phyloP scores from a whole-genome alignment of 2,888 invertebrate genomes.

The Plebejus argus region DNA sequence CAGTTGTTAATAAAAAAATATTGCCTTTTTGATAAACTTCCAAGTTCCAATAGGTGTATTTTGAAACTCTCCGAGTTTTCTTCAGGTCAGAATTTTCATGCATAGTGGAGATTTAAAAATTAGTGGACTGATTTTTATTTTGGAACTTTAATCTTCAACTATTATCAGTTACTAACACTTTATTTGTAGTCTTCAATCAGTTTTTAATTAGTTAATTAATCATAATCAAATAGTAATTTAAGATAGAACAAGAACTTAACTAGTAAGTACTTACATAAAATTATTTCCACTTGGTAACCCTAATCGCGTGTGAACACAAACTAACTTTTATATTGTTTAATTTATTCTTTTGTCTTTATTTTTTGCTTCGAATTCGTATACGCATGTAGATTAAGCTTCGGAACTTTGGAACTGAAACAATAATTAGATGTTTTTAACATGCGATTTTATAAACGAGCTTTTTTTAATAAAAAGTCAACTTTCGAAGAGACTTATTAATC shows the following conservation, averaged over 20 bases:
- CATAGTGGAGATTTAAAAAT: no score
- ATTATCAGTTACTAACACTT: no score
- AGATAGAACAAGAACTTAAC: background rate
- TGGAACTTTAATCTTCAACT: no score
- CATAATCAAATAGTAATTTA: background rate
- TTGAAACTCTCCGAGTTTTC: no score
- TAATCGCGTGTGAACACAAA: slow-evolving; percentile 6
- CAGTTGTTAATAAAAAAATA: background rate
- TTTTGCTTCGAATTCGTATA: background rate
- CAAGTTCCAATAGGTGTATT: no score
- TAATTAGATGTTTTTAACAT: background rate
- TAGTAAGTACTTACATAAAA: background rate
- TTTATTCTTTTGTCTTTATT: slow-evolving; percentile 7
- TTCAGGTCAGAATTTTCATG: no score
- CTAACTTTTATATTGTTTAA: slow-evolving; percentile 8
- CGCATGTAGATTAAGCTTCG: background rate
- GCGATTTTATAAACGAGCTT: background rate
- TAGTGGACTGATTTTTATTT: no score
- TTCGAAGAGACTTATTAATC: background rate
- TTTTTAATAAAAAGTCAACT: background rate
- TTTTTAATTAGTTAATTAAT: background rate
- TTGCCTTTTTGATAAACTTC: no score
- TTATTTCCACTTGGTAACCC: background rate
- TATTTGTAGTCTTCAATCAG: background rate
- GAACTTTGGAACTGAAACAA: background rate